Evolutionary conservation across 2,797 vertebrate species (phyloP).

Genomic region (Hypotaenidia okinawae): DNA sequence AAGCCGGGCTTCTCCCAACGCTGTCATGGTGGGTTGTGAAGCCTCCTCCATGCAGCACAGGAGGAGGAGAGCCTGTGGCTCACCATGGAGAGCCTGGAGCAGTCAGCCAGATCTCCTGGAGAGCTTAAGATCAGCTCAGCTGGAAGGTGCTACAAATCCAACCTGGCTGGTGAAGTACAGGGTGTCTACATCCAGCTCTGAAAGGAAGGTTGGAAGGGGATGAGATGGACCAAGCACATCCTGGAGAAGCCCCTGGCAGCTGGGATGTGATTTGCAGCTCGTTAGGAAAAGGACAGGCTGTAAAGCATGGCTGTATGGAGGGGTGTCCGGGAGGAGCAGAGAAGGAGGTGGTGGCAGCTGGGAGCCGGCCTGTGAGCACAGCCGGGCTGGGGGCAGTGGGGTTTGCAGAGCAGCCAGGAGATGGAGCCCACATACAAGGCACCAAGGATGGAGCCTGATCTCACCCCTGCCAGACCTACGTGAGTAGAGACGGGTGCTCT

Average conservation of each 20-base stretch:
- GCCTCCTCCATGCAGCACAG: not conserved
- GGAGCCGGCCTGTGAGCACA: not conserved
- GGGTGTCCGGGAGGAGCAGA: not conserved
- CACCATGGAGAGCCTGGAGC: accelerated
- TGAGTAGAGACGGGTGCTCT: not conserved
- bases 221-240: not conserved
- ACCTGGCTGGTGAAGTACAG: accelerated
- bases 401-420: slow-evolving; percentile 52
- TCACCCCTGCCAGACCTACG: not conserved
- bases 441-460: not conserved
- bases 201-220: not conserved
- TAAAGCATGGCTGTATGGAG: not conserved
- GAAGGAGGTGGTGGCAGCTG: not conserved
- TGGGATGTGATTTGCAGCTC: not conserved
- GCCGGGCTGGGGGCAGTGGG: not conserved
- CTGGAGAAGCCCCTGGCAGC: not conserved
- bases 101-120: not conserved
- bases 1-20: not conserved
- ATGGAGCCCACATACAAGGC: slow-evolving; percentile 36
- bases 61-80: accelerated
- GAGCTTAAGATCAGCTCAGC: not conserved
- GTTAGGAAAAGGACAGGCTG: not conserved
- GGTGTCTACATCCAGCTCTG: accelerated
- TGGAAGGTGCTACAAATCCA: not conserved
- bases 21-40: not conserved